Base-by-base conservation (phyloP, 2,797 vertebrate species). In the Hippoglossus hippoglossus region DNA sequence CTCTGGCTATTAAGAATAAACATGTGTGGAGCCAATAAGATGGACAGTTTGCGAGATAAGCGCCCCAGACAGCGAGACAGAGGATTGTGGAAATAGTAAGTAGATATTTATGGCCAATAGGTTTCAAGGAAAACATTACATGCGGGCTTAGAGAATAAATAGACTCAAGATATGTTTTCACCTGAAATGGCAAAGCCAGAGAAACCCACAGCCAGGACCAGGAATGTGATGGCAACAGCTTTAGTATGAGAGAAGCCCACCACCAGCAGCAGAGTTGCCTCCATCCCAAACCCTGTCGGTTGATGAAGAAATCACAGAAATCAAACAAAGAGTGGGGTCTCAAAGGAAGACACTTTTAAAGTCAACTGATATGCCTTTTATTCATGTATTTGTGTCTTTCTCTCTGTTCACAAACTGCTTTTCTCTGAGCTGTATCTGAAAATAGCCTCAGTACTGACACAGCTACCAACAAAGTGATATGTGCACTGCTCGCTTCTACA, bases 111-210 rank as follows among this genome's bases (percentile, higher is more conserved):
- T 41, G 13, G 12, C 3, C 13, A 41, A 15, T 13, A 3, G 13
- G 39, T 41, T 41, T 41, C 8, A 34, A 34, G 31, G 31, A 34
- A 34, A 34, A 34, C 31, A 34, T 34, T 34, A 3, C 10, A 41
- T 15, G 5, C 15, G 22, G n/a, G 11, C 16, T 63, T 34, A 19
- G 34, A n/a, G 3, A 39, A 18, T 22, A 13, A 28, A 26, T 26
- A 26, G 8, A 39, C 34, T 2, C 24, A 49, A 24, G 13, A 12
- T 16, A 18, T 62, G 36, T 16, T 77, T 83, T 93, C 79, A 97
- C 97, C 97, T 87, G 97, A 98, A 81, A 98, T 97, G 26, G 97
- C 97, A 60, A 98, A 98, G 65, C 97, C 97, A 67, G 96, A 97
- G 88, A 98, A 98, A 56, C 97, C 97, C 63, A 98, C 97, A 0